Conservation (phyloP, 1,140 invertebrate species). For the Ceratoteleas bidentatus region DNA sequence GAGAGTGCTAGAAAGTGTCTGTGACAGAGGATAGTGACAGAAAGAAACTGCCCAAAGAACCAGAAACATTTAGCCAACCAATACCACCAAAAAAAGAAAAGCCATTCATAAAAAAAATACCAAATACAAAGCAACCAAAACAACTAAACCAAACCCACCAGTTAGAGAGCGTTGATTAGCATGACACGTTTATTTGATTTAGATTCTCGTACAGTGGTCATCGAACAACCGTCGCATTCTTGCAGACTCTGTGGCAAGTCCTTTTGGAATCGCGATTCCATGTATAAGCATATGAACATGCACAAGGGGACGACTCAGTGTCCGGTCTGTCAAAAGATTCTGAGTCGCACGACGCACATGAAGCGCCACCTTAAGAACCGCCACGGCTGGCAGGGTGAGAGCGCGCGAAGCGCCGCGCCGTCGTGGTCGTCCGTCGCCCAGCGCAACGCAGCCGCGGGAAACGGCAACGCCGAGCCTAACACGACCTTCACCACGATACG, state of each 20-base stretch:
- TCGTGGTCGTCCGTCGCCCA: conserved; percentile 53
- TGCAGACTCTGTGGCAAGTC: conserved; percentile 82
- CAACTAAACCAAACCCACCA: conserved; percentile 4
- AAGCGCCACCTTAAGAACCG: conserved; percentile 81
- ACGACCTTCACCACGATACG: conserved; percentile 79
- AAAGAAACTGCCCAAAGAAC: conserved; percentile 33
- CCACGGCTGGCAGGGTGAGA: conserved; percentile 77
- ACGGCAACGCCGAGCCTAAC: conserved; percentile 68
- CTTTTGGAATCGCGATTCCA: conserved; percentile 81
- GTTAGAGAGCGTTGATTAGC: conserved; percentile 58
- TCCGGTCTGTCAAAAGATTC: conserved; percentile 81
- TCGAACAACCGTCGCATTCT: conserved; percentile 81
- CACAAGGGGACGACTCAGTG: conserved; percentile 82
- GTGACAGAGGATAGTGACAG: conserved; percentile 55
- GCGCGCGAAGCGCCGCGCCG: conserved; percentile 40
- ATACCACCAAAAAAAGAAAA: conserved; percentile 1
- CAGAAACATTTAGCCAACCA: conserved; percentile 4
- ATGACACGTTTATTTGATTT: conserved; percentile 78
- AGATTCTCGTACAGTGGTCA: conserved; percentile 81
- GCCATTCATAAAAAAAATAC: conserved; percentile 19
- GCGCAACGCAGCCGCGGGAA: conserved; percentile 43
- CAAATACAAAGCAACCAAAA: conserved; percentile 13
- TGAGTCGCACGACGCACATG: conserved; percentile 81
- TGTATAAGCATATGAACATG: conserved; percentile 83
- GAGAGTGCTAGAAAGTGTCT: conserved; percentile 59